Evolutionary conservation across 2,888 invertebrate genomes (phyloP), one percentile per base, ranked within the genome.

Genomic region (Stenchaetothrips biformis): DNA sequence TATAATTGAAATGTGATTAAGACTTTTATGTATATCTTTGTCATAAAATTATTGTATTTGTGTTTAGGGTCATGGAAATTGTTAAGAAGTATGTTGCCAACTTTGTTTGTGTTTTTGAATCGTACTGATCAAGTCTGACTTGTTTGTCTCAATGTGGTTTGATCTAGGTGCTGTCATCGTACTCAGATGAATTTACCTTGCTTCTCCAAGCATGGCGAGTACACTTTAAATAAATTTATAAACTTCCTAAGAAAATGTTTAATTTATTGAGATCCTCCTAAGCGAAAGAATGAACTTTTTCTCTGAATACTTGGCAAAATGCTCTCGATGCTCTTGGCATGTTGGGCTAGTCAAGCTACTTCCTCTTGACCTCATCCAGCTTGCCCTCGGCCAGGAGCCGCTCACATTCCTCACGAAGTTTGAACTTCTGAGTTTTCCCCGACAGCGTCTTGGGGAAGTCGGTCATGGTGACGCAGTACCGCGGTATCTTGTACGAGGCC

Each of bases 341-440:
- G 37, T 4, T 4, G 37, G 37, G 37, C 37, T 37, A 6, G 53
- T 53, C 59, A 13, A 16, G 16, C 13, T 59, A 59, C 16, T 59
- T 59, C 59, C 16, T 13, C 6, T 59, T 9, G 59, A 16, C 18
- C 59, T 74, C 67, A 25, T 74, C 67, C 9, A 74, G 67, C 25
- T 25, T 25, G 9, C 67, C 67, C 67, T 74, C 21, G 25, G 8
- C 25, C 67, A 74, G 67, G 21, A 74, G 67, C 6, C 25, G 7
- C 21, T 21, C 67, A 25, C 67, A 74, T 7, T 21, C 8, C 21
- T 90, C 86, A 81, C 86, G 89, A 62, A 93, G 84, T 82, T 87
- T 88, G 83, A 87, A 92, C 86, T 95, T 96, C 85, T 94, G 93
- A 81, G 95, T 90, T 87, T 97, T 97, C 7, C 96, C 96, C 0